A percentile compares a stretch with the other conserved stretches of the same genome.
Evolutionary conservation across 2,113 vertebrate genomes (phyloP).

Genomic region (Polyodon spathula): DNA sequence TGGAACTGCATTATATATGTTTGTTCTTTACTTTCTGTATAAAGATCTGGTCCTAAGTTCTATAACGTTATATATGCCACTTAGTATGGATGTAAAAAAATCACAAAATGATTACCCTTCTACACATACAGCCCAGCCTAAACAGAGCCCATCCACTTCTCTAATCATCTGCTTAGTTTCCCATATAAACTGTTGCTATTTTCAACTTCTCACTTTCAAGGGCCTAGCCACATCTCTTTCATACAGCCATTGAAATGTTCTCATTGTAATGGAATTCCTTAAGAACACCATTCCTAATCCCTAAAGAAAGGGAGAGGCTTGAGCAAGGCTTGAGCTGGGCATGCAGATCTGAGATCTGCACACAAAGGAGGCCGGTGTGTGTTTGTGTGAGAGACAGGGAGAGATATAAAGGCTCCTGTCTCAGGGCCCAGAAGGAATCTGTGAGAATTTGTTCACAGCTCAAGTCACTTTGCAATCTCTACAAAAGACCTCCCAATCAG

Average conservation of each 20-base stretch:
- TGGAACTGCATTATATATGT: no score
- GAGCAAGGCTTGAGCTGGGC: constrained; percentile 13
- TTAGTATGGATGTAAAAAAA: background rate
- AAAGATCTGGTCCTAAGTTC: background rate
- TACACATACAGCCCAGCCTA: background rate
- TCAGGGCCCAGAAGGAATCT: constrained; percentile 13
- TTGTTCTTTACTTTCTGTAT: no score
- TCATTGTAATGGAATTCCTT: constrained; percentile 15
- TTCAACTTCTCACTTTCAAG: constrained; percentile 14
- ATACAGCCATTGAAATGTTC: constrained; percentile 9
- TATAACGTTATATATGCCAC: background rate
- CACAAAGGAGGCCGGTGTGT: constrained; percentile 10
- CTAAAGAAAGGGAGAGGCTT: constrained; percentile 1
- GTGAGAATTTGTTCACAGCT: constrained; percentile 19
- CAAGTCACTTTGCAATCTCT: background rate
- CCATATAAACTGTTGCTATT: constrained; percentile 9
- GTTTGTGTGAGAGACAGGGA: background rate
- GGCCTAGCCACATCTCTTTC: background rate
- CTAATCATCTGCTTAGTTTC: constrained; percentile 4
- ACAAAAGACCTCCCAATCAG: constrained; percentile 19
- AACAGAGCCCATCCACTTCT: constrained; percentile 4
- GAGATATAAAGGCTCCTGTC: background rate
- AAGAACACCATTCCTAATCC: constrained; percentile 15
- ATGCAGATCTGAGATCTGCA: constrained; percentile 4
- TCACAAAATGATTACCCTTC: background rate